Evolutionary conservation across 2,113 vertebrate species (phyloP).

Genomic region (Hemicordylus capensis): DNA sequence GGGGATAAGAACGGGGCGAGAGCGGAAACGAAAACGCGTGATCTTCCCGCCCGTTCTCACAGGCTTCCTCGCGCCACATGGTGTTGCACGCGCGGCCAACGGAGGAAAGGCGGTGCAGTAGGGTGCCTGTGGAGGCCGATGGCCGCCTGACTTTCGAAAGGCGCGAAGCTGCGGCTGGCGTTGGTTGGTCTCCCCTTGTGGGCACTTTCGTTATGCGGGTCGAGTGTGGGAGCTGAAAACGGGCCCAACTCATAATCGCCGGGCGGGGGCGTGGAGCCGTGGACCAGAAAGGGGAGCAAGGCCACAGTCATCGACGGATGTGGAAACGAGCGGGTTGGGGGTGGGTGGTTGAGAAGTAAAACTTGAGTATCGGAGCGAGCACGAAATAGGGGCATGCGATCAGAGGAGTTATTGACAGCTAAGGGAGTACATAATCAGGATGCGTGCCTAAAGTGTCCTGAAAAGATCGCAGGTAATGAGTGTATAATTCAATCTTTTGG

Average conservation of each 20-base stretch:
- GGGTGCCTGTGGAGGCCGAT: not conserved
- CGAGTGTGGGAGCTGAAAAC: not conserved
- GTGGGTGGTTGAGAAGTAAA: no score
- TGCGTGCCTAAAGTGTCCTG: no score
- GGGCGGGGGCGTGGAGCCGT: not conserved
- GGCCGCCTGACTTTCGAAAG: not conserved
- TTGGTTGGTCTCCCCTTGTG: not conserved
- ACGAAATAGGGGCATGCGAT: no score
- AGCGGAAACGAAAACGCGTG: no score
- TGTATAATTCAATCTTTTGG: no score
- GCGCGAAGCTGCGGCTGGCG: not conserved
- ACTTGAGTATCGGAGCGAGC: no score
- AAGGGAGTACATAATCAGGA: no score
- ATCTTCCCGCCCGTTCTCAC: no score
- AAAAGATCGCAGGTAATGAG: no score
- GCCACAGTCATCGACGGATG: no score
- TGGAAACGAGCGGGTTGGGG: no score
- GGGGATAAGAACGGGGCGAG: not conserved
- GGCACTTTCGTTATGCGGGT: not conserved
- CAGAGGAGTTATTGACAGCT: no score
- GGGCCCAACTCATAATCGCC: not conserved
- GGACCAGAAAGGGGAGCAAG: fast-evolving
- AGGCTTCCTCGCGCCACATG: not conserved
- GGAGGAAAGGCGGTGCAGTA: not conserved
- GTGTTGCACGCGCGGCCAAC: not conserved